Base-by-base conservation (phyloP, 2,888 invertebrate genomes). In the Amaurobius ferox region DNA sequence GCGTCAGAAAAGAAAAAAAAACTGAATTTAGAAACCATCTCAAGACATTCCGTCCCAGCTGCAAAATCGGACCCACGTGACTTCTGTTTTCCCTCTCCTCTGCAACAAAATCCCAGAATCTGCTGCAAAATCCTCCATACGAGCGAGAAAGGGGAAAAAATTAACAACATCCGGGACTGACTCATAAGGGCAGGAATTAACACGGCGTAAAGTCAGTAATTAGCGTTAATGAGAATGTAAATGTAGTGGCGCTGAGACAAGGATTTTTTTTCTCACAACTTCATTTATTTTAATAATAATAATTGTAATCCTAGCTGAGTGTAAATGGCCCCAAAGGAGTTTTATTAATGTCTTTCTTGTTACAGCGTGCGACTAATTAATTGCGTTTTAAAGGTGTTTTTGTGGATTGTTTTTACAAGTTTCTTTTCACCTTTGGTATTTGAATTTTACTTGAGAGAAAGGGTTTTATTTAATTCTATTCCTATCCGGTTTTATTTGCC, bases 231-330 rank as follows among this genome's bases (percentile, higher is more conserved):
- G 77, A 77, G 83, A 66, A 77, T 85, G 83, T 85, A 85, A 85
- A 85, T 77, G 35, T 71, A 85, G 71, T 66, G 71, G n/a, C 30
- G 48, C 28, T 35, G 35, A 48, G 83, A 64, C 19, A 11, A 55
- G 1, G 23, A 3, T 7, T 44, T 44, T 44, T 44, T 55, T 55
- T 55, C 23, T 23, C 55, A 23, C 23, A 67, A 77, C 77, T 85
- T 85, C 83, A 85, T 85, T 85, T 85, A 85, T 85, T 85, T 85
- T 85, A 85, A 85, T 85, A 85, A 85, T 85, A 85, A 85, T 85
- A 85, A 85, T 85, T 85, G 83, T 85, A 85, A 39, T 85, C 66
- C 44, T 71, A 85, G 83, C 76, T 76, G 62, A 77, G 77, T 76
- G 64, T 44, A 78, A 77, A 76, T 71, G 77, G 66, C 64, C 83